Evolutionary conservation across 2,797 vertebrate genomes (phyloP).

Genomic region (Sebastes steindachneri): DNA sequence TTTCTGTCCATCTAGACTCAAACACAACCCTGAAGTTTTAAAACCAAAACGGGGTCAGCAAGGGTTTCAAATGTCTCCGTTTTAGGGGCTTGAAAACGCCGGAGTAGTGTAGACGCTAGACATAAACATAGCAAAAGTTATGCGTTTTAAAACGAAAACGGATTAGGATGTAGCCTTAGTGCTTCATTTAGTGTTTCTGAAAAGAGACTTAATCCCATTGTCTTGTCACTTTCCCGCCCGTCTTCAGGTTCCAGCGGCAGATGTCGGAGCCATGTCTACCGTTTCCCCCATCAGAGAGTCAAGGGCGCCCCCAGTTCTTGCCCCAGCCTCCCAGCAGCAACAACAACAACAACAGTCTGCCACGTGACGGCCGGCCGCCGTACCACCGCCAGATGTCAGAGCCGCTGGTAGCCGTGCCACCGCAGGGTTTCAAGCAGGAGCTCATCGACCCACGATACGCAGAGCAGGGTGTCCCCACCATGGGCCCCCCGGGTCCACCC

Average conservation of each 20-base stretch:
- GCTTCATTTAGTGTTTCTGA: not conserved
- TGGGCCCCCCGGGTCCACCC: slow-evolving; percentile 79
- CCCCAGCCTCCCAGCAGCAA: slow-evolving; percentile 76
- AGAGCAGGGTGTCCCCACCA: slow-evolving; percentile 87
- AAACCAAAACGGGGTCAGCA: no score
- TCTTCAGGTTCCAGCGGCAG: slow-evolving; percentile 92
- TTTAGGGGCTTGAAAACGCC: no score
- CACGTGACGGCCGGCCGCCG: slow-evolving; percentile 87
- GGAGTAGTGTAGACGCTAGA: no score
- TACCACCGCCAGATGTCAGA: slow-evolving; percentile 97
- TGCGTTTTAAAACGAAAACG: no score
- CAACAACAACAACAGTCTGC: slow-evolving; percentile 55
- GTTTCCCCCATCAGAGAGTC: slow-evolving; percentile 83
- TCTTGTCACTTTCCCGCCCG: not conserved
- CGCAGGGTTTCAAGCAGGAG: slow-evolving; percentile 95
- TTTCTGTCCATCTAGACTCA: no score
- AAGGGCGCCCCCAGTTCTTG: slow-evolving; percentile 84
- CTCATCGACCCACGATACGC: slow-evolving; percentile 90
- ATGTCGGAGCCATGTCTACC: slow-evolving; percentile 92
- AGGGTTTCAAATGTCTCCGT: no score
- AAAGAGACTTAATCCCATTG: not conserved
- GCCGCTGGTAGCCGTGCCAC: slow-evolving; percentile 88
- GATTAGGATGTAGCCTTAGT: not conserved
- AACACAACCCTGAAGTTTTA: no score
- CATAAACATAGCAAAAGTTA: no score